Base-by-base conservation (phyloP, 2,113 vertebrate species). In the Brevimyrus niger region DNA sequence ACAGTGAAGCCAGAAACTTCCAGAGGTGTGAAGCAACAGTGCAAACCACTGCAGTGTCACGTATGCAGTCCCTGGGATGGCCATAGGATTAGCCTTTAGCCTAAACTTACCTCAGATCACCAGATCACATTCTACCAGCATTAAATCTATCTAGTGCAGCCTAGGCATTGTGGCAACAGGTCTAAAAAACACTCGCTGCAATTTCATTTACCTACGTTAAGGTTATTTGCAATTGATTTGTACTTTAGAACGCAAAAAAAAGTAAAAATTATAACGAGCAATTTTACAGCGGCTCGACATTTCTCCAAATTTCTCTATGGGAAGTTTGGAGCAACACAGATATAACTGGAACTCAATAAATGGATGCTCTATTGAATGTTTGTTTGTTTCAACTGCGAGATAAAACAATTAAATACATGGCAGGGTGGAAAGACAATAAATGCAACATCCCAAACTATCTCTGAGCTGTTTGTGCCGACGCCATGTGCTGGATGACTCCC, bases 401-500 rank as follows among this genome's bases (percentile, higher is more conserved):
- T 58, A 23, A 21, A 23, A 58, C 55, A 23, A 58, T 58, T 23
- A 23, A 58, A 58, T 58, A 23, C 21, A 23, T 21, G 1, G 19
- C 55, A 58, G 55, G 55, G 55, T 23, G 21, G 55, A 21, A 58
- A 23, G 55, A 58, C 55, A 58, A 58, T 23, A n/a, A 58, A 58
- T 58, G 55, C 55, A 58, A 58, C 55, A 23, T 58, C 55, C 21
- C 19, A 23, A 58, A 58, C 6, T 1, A 58, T 23, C 87, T 85
- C 48, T 88, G 89, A 88, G 48, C 87, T 88, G 35, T 69, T 73
- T 88, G 90, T 90, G 48, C 9, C n/a, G 31, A 44, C n/a, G 85
- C n/a, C 90, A 85, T 38, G 80, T 86, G 17, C 46, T 27, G 58
- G 82, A 50, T 46, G 76, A 88, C 88, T 88, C 11, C 11, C 69